Percentiles rank a stretch among this genome's conserved stretches.
These are phyloP conservation scores for Aphelenchoides fujianensis DNA, from an alignment of 1,140 invertebrate genomes.

Conservation along the genomic window DNA sequence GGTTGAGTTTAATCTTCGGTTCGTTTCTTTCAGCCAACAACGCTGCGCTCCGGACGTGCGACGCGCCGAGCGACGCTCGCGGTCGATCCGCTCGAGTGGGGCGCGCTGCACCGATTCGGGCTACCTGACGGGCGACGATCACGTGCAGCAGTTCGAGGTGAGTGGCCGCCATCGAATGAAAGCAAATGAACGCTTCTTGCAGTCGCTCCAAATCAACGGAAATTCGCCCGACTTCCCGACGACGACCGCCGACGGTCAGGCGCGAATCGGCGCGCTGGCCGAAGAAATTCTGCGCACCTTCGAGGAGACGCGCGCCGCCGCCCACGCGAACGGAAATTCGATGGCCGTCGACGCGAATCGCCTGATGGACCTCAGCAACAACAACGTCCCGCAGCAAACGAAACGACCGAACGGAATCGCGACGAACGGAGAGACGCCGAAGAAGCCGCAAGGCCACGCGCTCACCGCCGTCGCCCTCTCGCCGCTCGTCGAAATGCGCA, in stretches of 20 bases:
- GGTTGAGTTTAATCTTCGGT: background rate
- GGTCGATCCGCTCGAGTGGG: background rate
- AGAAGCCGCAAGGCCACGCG: too few species aligned
- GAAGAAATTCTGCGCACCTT: background rate
- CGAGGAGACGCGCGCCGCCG: background rate
- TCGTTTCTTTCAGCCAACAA: background rate
- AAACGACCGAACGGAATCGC: too few species aligned
- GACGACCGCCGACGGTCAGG: background rate
- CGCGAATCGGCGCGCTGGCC: background rate
- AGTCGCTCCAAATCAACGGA: background rate
- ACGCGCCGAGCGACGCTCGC: background rate
- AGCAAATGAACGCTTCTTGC: too few species aligned
- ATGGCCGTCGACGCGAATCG: constrained; percentile 1
- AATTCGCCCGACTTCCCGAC: too few species aligned
- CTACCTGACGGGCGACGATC: background rate
- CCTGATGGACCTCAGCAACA: background rate
- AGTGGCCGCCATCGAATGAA: too few species aligned
- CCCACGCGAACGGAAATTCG: too few species aligned
- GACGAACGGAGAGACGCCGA: too few species aligned
- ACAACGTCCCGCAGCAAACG: background rate
- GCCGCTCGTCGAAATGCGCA: background rate
- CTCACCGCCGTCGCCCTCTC: background rate
- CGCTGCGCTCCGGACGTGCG: background rate
- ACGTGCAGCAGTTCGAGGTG: background rate
- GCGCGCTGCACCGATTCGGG: constrained; percentile 1